Percentiles rank a stretch among this genome's conserved stretches.
Evolutionary conservation across 2,797 vertebrate species (phyloP).

Genomic region (Anabacerthia variegaticeps): DNA sequence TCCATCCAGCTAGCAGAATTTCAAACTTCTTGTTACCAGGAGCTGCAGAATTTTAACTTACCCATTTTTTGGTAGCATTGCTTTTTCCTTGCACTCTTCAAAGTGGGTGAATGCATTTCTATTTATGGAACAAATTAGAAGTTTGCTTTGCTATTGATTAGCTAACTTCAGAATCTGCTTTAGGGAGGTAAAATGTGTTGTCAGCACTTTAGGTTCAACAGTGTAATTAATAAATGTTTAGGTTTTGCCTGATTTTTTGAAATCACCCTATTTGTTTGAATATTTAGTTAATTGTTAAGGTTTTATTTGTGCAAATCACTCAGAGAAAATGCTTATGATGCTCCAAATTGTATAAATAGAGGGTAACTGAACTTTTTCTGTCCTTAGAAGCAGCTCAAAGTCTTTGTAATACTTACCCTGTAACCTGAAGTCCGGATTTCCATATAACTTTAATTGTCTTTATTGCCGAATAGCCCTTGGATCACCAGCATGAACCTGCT

Average conservation of each 20-base stretch:
- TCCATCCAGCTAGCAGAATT: background rate
- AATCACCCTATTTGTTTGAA: background rate
- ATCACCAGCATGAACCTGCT: background rate
- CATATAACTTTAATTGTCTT: background rate
- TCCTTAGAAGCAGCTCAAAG: background rate
- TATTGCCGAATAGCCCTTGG: background rate
- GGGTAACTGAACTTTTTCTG: background rate
- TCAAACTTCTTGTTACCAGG: background rate
- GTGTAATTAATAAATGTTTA: background rate
- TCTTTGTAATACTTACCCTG: background rate
- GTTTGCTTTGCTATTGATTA: constrained; percentile 4
- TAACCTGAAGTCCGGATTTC: background rate
- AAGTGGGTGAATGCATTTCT: background rate
- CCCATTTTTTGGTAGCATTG: background rate
- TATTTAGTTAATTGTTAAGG: background rate
- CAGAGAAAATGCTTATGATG: background rate
- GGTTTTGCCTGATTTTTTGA: background rate
- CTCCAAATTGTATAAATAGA: background rate
- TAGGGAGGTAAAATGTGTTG: background rate
- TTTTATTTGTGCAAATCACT: background rate
- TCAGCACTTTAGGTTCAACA: background rate
- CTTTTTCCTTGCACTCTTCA: background rate
- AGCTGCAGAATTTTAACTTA: background rate
- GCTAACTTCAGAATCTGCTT: background rate
- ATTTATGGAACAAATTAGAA: background rate